phyloP scores from a whole-genome alignment of 2,797 vertebrate species.

The Oreochromis mossambicus region DNA sequence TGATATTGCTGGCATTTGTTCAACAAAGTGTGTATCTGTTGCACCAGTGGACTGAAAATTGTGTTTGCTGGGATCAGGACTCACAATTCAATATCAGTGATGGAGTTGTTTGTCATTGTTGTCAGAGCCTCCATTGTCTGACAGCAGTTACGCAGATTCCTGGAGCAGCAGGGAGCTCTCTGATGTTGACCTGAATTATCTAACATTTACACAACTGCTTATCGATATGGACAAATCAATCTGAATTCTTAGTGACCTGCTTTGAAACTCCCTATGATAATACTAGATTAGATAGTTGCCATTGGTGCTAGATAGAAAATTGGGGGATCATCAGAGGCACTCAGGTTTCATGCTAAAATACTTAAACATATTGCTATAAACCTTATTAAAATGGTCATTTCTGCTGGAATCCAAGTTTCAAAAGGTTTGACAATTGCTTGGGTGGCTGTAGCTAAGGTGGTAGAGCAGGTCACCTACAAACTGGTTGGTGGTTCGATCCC shows the following conservation, averaged over 20 bases:
- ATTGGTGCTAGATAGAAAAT: not conserved
- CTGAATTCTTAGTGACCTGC: conserved; percentile 13
- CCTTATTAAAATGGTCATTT: fast-evolving
- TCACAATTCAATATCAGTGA: not conserved
- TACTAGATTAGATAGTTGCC: not conserved
- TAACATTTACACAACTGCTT: not conserved
- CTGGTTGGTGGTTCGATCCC: not conserved
- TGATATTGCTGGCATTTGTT: not conserved
- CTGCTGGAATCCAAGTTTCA: not conserved
- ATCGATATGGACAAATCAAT: conserved; percentile 30
- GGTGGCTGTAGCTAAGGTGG: not conserved
- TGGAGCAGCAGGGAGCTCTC: not conserved
- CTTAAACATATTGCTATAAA: not conserved
- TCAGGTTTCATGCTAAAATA: not conserved
- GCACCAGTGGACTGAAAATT: not conserved
- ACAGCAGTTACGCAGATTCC: not conserved
- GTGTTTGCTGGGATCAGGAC: not conserved
- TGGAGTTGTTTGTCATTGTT: conserved; percentile 17
- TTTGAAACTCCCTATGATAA: not conserved
- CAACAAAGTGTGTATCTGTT: not conserved
- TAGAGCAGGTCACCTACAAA: not conserved
- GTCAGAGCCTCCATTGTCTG: not conserved
- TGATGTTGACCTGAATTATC: conserved; percentile 16
- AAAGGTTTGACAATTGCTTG: fast-evolving
- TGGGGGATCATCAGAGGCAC: not conserved